Evolutionary conservation across 2,888 invertebrate genomes (phyloP), one percentile per base, ranked within the genome.

Genomic region (Calephelis perditalis): DNA sequence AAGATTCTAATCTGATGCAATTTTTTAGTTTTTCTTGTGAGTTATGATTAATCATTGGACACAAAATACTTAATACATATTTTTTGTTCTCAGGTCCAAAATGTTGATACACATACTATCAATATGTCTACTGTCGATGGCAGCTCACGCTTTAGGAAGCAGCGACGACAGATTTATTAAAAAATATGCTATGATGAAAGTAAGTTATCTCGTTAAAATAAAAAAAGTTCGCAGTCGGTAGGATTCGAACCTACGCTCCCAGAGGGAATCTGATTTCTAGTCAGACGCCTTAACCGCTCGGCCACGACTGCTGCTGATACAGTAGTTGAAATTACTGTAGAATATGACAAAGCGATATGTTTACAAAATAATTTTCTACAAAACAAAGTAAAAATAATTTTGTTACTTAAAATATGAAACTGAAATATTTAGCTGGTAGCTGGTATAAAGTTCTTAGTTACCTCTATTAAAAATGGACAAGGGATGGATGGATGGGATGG

Each of bases 241-340:
- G 95, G 95, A 95, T 94, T 95, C 95, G 95, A 95, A 95, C 95
- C 95, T 95, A 94, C 95, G 95, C 95, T 95, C 95, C 95, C 94
- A 95, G 94, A 95, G 95, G 95, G 95, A 95, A 95, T 94, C 94
- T 94, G 95, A 95, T 95, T 95, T 95, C 95, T 94, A 95, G 95
- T 95, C 95, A 95, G 94, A 94, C 95, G 95, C 95, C 94, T 95
- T 95, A 95, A 95, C 95, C 95, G 94, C 95, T 95, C 95, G 94
- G 94, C 95, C 94, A 95, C 94, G 94, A 93, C 94, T 94, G 94
- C 94, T 84, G 3, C 0, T 62, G 0, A 0, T 0, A 0, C 0
- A 0, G 0, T 0, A 0, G 0, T 26, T 3, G 63, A 81, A 81
- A 77, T 74, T 70, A 65, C 58, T 0, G 0, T 54, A 56, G 26